These are phyloP conservation scores for Sebastes kiyomatsui DNA, from an alignment of 2,797 vertebrate genomes.

Conservation along the genomic window DNA sequence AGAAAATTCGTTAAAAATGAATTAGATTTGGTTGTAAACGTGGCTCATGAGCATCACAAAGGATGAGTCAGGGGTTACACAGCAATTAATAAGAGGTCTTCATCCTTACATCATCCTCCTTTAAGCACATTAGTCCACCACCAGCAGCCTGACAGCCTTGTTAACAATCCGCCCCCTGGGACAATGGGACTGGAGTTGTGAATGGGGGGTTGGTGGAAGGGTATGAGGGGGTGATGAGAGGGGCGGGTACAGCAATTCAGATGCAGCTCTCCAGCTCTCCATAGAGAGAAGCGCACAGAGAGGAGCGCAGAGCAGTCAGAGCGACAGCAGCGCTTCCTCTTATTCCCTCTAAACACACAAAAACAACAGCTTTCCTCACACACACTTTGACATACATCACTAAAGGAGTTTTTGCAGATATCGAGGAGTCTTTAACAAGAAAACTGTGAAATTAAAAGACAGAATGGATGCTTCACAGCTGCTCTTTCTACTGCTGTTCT, in stretches of 20 bases:
- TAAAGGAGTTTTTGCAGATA: neutral
- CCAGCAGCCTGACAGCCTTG: slow-evolving; percentile 8
- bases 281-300: slow-evolving; percentile 20
- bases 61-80: neutral
- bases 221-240: slow-evolving; percentile 1
- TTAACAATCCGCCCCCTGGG: slow-evolving; percentile 9
- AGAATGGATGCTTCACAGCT: slow-evolving; percentile 60
- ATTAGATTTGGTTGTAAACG: no score
- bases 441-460: slow-evolving; percentile 4
- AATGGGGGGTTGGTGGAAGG: slow-evolving; percentile 20
- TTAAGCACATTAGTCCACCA: neutral
- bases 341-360: neutral
- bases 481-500: slow-evolving; percentile 51
- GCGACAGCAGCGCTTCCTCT: slow-evolving; percentile 25
- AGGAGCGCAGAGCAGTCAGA: slow-evolving; percentile 36
- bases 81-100: neutral
- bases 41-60: neutral
- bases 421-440: neutral
- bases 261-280: slow-evolving; percentile 15
- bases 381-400: neutral
- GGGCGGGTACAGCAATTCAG: slow-evolving; percentile 1
- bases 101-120: neutral
- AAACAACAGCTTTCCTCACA: neutral
- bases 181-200: slow-evolving; percentile 9
- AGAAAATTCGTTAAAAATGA: fast-evolving